Evolutionary conservation across 2,888 invertebrate species (phyloP), one percentile per base, ranked within the genome.

Genomic region (Drosophila aldrichi): DNA sequence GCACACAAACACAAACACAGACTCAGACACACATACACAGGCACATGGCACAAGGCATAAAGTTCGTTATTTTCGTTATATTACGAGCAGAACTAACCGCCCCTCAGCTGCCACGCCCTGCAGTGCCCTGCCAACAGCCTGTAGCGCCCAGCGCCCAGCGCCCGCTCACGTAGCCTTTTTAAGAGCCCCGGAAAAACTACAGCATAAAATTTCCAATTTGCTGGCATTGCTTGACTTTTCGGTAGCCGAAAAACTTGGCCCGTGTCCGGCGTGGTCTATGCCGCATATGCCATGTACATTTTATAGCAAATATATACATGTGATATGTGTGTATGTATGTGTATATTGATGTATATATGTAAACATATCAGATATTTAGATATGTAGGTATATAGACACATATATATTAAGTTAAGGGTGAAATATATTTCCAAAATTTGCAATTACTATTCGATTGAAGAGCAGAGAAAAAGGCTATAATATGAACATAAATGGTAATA

Each of bases 141-240:
- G 3, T 10, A 9, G 22, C 20, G 18, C 18, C 12, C 36, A 9
- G 22, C 20, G 18, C 18, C 12, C 36, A 16, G 36, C 67, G 40
- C 70, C 75, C 68, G 18, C 79, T 72, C 84, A 87, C 84, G 89
- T 89, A 79, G 67, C 43, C 66, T 44, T 77, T 82, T 83, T 82
- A 86, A 76, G 73, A 64, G 80, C 63, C 55, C 63, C 68, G 57
- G 59, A 68, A 74, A 79, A 88, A 86, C 81, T 86, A 81, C 79
- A 76, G 88, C 87, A 86, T 89, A 89, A 88, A 89, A 86, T 86
- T 82, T 89, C 89, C 89, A 86, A 86, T 86, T 86, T 89, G 84
- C 84, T 76, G 78, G 65, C 78, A 71, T 60, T 66, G 79, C 82
- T 89, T 79, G 88, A 81, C 89, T 87, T 81, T 81, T 83, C 65